Conservation (phyloP, 2,888 invertebrate species). For the Sesia apiformis region DNA sequence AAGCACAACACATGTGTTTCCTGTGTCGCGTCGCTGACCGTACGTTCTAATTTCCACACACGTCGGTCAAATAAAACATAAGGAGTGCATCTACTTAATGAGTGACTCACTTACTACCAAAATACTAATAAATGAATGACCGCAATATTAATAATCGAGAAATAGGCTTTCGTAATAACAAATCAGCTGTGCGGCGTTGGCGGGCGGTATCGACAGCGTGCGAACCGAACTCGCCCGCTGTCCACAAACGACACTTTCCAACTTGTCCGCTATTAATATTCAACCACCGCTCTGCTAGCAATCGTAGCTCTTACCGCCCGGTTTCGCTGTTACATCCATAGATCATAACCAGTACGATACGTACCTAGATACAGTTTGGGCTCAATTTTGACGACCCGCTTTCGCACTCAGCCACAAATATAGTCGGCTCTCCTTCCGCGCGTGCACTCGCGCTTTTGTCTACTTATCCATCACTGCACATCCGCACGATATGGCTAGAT, state of each 20-base stretch:
- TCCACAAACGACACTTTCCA: slow-evolving; percentile 51
- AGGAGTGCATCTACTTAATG: slow-evolving; percentile 6
- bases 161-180: slow-evolving; percentile 16
- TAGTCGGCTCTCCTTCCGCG: slow-evolving; percentile 37
- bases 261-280: slow-evolving; percentile 62
- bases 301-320: slow-evolving; percentile 29
- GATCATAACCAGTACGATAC: slow-evolving; percentile 23
- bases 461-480: slow-evolving; percentile 74
- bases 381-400: slow-evolving; percentile 70
- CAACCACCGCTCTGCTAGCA: slow-evolving; percentile 37
- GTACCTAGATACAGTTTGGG: slow-evolving; percentile 72
- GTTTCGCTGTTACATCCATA: not conserved
- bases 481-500: slow-evolving; percentile 60
- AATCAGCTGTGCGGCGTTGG: slow-evolving; percentile 46
- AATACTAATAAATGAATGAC: slow-evolving; percentile 29
- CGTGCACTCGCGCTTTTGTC: slow-evolving; percentile 53
- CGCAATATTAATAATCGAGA: slow-evolving; percentile 21
- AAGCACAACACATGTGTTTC: not conserved
- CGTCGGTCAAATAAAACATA: slow-evolving; percentile 3
- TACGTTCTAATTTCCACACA: slow-evolving; percentile 3
- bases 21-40: not conserved
- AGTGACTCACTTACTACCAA: slow-evolving; percentile 8
- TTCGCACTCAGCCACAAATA: slow-evolving; percentile 53
- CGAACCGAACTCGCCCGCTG: slow-evolving; percentile 14
- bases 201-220: slow-evolving; percentile 12